Base-by-base conservation (phyloP, 2,113 vertebrate genomes). In the Irena cyanogastra region DNA sequence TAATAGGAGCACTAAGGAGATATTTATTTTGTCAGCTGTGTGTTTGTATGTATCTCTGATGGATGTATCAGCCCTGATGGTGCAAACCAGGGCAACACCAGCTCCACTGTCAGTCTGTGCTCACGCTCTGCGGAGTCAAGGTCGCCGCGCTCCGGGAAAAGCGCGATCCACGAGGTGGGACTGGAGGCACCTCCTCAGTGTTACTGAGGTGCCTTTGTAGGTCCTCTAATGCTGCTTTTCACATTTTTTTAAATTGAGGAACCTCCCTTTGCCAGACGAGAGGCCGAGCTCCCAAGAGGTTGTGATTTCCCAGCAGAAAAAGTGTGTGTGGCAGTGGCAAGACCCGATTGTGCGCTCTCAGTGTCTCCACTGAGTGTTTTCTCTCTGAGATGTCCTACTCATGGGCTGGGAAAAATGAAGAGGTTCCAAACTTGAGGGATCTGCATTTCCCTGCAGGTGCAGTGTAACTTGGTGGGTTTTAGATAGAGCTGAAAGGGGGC, bases 1-100 rank as follows among this genome's bases (percentile, higher is more conserved):
- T 96, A 89, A 95, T 97, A 87, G 22, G 83, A 92, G 66, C 92
- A 31, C 78, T 50, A 69, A 78, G 93, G 91, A 81, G 93, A 89
- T 93, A 95, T 94, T 96, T 95, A 95, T 93, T 86, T 95, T 13
- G 16, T 93, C 93, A 87, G 86, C 76, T 90, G 79, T 30, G 60
- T 83, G 83, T 86, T 82, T 85, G 96, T 79, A 19, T 95, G 11
- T 42, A 27, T 71, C 87, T 44, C 60, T 87, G 94, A 87, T 78
- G 75, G 82, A 91, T 92, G 83, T 22, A 21, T 24, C 56, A 24
- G 81, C 27, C 7, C 81, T 13, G 69, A 23, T 66, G 71, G 72
- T 90, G 83, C 76, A 63, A 66, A 20, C 47, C 50, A 6, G 11
- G 41, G 35, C 28, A 11, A 49, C 74, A 14, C 3, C 68, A 65